Evolutionary conservation across 2,113 vertebrate species (phyloP), one percentile per base, ranked within the genome.

Genomic region (Oncorhynchus gorbuscha): DNA sequence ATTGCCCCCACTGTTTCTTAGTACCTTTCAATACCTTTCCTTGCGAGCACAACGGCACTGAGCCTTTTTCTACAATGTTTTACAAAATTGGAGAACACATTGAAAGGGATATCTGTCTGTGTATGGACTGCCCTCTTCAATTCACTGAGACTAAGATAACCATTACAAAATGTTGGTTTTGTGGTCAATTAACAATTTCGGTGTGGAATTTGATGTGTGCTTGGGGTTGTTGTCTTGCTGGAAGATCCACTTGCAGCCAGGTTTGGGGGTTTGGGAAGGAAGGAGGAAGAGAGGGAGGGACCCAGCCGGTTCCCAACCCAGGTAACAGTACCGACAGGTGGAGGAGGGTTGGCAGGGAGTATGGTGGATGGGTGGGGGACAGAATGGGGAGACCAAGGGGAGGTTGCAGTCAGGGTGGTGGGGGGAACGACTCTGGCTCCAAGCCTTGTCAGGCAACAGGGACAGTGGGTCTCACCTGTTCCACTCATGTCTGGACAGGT

Each of bases 401-500:
- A 51, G 72, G 51, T 24, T 24, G 76, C 69, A 13, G 58, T 69
- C 77, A 68, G 67, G 58, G 24, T 20, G 20, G 45, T 35, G 6
- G 9, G 49, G 49, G 14, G 3, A 16, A 51, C 3, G 3, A 9
- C 39, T 8, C 26, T 32, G 26, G 67, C 49, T 51, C 49, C 49
- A 51, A 65, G 26, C 72, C 74, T 78, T 39, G 8, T 9, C 7
- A 39, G 39, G 39, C 39, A 39, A 39, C 83, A 81, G 92, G 91
- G 92, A 92, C 26, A 72, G 49, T 51, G 62, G 78, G 86, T 81
- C 85, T 93, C 89, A 93, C 92, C 91, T 92, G 89, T 83, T 85
- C 76, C 73, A 65, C 88, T 93, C 92, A 77, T 89, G 92, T 86
- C 89, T 90, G 84, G 91, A 91, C 93, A 93, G 88, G 92, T 11